Percentiles rank a stretch among this genome's conserved stretches.
phyloP scores from a whole-genome alignment of 2,888 invertebrate genomes.

The Drosophila meridionalis region DNA sequence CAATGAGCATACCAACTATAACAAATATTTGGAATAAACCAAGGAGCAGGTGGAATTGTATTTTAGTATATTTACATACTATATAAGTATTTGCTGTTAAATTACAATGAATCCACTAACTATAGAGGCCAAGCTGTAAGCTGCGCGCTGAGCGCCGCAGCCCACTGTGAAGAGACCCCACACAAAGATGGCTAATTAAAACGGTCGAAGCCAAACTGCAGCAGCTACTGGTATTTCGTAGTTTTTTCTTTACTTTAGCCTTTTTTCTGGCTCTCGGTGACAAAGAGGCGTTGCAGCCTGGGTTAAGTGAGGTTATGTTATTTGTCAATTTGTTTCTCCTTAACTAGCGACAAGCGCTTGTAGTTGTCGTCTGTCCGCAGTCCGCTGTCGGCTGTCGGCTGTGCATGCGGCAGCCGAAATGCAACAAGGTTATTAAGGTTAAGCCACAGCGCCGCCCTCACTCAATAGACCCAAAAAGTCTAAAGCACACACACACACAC shows the following conservation, averaged over 20 bases:
- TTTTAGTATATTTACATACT: not conserved
- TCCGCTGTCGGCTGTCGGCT: slow-evolving; percentile 39
- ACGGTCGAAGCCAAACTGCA: slow-evolving; percentile 16
- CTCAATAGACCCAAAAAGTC: slow-evolving; percentile 14
- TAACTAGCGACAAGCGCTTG: slow-evolving; percentile 65
- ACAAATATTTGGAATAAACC: not conserved
- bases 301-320: slow-evolving; percentile 82
- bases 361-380: slow-evolving; percentile 36
- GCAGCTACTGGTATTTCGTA: slow-evolving; percentile 65
- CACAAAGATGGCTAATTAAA: slow-evolving; percentile 70
- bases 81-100: not conserved
- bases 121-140: not conserved
- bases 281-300: slow-evolving; percentile 72
- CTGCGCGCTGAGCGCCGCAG: not conserved
- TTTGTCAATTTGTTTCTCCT: slow-evolving; percentile 80
- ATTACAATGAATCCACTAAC: not conserved
- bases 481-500: not conserved
- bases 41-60: not conserved
- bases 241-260: not conserved
- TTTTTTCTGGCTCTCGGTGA: slow-evolving; percentile 24
- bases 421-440: slow-evolving; percentile 77
- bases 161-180: slow-evolving; percentile 52
- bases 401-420: slow-evolving; percentile 49
- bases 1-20: too few species aligned
- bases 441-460: slow-evolving; percentile 50